A percentile compares a stretch with the other conserved stretches of the same genome.
phyloP scores from a whole-genome alignment of 2,113 vertebrate species.

The Amazona guildingii region DNA sequence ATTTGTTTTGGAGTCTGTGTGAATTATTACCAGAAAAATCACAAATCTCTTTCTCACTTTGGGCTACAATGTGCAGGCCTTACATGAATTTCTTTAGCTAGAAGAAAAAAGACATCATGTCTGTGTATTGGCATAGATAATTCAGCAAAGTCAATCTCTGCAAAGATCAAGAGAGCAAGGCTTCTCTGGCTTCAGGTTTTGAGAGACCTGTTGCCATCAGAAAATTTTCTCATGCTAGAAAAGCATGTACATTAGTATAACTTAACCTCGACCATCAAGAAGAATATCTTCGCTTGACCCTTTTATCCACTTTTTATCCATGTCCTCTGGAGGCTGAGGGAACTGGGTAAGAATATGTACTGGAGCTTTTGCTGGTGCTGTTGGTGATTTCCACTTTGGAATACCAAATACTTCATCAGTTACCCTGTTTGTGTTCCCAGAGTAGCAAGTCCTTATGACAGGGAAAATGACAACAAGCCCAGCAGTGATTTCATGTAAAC shows the following conservation, averaged over 20 bases:
- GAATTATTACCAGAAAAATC: conserved; percentile 48
- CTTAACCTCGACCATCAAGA: background rate
- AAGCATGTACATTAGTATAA: background rate
- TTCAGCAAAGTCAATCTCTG: background rate
- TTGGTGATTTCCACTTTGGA: background rate
- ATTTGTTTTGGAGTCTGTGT: conserved; percentile 35
- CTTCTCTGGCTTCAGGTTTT: background rate
- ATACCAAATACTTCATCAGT: background rate
- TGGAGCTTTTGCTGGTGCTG: background rate
- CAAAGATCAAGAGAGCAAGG: background rate
- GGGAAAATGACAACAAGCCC: background rate
- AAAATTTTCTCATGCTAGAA: background rate
- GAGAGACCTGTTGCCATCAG: background rate
- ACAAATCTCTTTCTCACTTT: conserved; percentile 37
- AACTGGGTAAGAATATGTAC: background rate
- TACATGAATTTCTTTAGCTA: background rate
- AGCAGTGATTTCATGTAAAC: background rate
- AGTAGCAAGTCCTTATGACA: background rate
- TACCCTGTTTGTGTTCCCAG: background rate
- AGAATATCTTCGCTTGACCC: background rate
- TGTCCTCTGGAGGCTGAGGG: background rate
- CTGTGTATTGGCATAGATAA: background rate
- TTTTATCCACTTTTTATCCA: background rate
- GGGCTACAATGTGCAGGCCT: background rate
- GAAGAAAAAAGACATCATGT: background rate